A percentile compares a stretch with the other conserved stretches of the same genome.
phyloP scores from a whole-genome alignment of 2,888 invertebrate genomes.

The Frankliniella fusca region DNA sequence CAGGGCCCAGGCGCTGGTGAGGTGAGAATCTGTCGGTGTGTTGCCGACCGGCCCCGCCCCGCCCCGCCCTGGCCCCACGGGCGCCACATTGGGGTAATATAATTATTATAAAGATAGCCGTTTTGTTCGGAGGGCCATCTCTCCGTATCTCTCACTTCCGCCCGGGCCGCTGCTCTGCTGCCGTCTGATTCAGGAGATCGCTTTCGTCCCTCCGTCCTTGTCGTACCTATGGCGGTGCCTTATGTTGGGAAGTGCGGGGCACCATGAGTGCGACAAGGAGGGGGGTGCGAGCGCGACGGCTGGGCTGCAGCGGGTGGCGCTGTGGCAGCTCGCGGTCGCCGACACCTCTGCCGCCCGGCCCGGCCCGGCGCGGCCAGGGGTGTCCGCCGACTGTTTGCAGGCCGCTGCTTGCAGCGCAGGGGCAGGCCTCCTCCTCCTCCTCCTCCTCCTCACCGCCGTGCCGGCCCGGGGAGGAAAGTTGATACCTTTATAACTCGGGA shows the following conservation, averaged over 20 bases:
- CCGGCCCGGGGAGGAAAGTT: not conserved
- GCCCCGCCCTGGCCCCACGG: not conserved
- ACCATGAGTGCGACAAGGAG: no score
- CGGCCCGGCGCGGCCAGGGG: not conserved
- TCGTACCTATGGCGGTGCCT: not conserved
- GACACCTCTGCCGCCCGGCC: not conserved
- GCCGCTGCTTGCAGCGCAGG: not conserved
- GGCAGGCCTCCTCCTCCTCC: no score
- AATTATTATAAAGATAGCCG: slow-evolving; percentile 1
- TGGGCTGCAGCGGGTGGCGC: not conserved
- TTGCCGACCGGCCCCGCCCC: not conserved
- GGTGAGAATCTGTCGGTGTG: slow-evolving; percentile 1
- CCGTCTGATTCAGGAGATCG: no score
- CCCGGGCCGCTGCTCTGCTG: not conserved
- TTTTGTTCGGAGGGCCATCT: not conserved
- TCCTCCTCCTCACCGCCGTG: not conserved
- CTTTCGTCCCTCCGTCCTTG: no score
- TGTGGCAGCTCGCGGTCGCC: not conserved
- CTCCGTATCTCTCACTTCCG: not conserved
- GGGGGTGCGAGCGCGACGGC: not conserved
- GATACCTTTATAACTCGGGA: not conserved
- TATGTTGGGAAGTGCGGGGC: not conserved
- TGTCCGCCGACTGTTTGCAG: not conserved
- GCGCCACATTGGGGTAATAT: slow-evolving; percentile 20
- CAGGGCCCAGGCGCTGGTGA: not conserved